Evolutionary conservation across 2,113 vertebrate species (phyloP).

Genomic region (Uria lomvia): DNA sequence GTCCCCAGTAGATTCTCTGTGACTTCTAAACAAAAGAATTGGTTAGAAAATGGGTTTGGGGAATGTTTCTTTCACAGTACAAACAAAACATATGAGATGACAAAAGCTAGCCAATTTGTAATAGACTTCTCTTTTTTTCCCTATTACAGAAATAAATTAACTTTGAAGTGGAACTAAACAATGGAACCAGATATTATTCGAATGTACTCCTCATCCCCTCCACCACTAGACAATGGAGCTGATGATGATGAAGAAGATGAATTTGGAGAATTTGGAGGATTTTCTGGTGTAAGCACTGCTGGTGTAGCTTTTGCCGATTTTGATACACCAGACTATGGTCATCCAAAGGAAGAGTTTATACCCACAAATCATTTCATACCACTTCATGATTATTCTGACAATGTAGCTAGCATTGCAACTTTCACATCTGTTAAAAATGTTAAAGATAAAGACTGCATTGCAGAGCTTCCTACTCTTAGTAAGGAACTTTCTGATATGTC

Average conservation of each 20-base stretch:
- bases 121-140: not conserved
- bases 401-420: constrained; percentile 73
- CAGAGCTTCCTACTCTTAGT: constrained; percentile 66
- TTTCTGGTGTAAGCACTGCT: constrained; percentile 77
- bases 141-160: constrained; percentile 74
- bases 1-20: not conserved
- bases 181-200: constrained; percentile 92
- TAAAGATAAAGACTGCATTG: constrained; percentile 63
- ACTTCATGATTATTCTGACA: constrained; percentile 74
- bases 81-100: not conserved
- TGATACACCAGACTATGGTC: constrained; percentile 68
- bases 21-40: not conserved
- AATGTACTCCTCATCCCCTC: constrained; percentile 87
- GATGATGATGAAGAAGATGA: constrained; percentile 90
- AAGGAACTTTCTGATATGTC: constrained; percentile 74
- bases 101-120: not conserved
- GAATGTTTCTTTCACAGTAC: not conserved
- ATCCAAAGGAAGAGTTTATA: constrained; percentile 73
- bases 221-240: constrained; percentile 82
- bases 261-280: constrained; percentile 89
- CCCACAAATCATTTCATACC: constrained; percentile 77
- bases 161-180: constrained; percentile 64
- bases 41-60: not conserved
- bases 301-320: constrained; percentile 78
- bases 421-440: constrained; percentile 74